These are phyloP conservation scores for Anolis carolinensis DNA, from an alignment of 2,113 vertebrate species.

Conservation along the genomic window DNA sequence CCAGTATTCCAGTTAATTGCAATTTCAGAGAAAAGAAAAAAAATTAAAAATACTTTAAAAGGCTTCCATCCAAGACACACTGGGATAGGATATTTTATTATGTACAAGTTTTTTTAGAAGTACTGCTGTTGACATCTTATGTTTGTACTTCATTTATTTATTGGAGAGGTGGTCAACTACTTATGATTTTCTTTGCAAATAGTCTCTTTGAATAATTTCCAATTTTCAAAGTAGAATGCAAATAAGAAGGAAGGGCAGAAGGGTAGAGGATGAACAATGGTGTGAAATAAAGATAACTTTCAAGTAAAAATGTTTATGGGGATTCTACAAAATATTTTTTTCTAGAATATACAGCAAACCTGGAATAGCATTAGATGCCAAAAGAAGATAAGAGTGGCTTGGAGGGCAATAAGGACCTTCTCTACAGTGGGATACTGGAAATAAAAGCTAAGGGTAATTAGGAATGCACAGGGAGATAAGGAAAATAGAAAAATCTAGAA, in stretches of 20 bases:
- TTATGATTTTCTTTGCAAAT: not conserved
- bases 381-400: not conserved
- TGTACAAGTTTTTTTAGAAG: not conserved
- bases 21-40: slow-evolving; percentile 11
- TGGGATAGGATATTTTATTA: not conserved
- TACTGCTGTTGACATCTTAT: not conserved
- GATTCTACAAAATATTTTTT: not conserved
- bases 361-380: not conserved
- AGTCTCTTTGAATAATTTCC: not conserved
- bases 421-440: no score
- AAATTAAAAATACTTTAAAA: no score
- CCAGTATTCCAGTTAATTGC: not conserved
- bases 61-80: not conserved
- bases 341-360: not conserved
- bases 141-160: not conserved
- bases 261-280: not conserved
- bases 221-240: not conserved
- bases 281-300: not conserved
- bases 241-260: not conserved
- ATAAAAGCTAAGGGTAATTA: no score
- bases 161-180: not conserved
- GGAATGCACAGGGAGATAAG: not conserved
- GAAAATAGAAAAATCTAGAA: not conserved
- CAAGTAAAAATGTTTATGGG: not conserved
- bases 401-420: no score